Conservation (phyloP, 2,888 invertebrate species). For the Stenolophus ochropezus region DNA sequence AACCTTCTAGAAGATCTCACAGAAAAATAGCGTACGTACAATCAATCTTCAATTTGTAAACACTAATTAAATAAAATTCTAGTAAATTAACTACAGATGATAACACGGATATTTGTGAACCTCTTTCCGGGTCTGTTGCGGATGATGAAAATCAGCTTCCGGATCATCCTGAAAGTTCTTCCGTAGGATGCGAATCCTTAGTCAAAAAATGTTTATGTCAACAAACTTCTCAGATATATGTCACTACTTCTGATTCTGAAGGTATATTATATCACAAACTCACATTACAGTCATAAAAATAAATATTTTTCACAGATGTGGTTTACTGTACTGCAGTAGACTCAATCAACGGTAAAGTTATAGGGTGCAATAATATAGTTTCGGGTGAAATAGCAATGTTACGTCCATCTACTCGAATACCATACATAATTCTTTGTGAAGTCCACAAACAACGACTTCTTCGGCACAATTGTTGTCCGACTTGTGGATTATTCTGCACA, state of each 20-base stretch:
- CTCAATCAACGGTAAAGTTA: conserved; percentile 81
- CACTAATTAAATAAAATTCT: neutral
- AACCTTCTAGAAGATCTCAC: conserved; percentile 66
- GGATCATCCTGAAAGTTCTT: conserved; percentile 66
- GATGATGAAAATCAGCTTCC: conserved; percentile 66
- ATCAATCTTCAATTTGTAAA: neutral
- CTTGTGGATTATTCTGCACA: conserved; percentile 92
- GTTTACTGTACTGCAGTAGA: conserved; percentile 86
- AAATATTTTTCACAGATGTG: conserved; percentile 71
- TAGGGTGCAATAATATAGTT: conserved; percentile 87
- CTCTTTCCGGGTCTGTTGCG: conserved; percentile 63
- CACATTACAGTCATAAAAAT: neutral
- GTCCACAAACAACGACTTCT: conserved; percentile 85
- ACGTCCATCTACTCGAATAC: conserved; percentile 83
- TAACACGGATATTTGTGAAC: conserved; percentile 62
- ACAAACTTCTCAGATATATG: conserved; percentile 74
- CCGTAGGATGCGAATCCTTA: conserved; percentile 49
- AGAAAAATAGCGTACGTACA: conserved; percentile 63
- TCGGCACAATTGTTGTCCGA: conserved; percentile 91
- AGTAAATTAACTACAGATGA: conserved; percentile 32
- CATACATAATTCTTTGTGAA: conserved; percentile 87
- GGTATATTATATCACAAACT: neutral
- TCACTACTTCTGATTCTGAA: conserved; percentile 73
- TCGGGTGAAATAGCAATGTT: conserved; percentile 77
- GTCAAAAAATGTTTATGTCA: conserved; percentile 74